These are phyloP conservation scores for Bostrychus sinensis DNA, from an alignment of 2,113 vertebrate genomes.

Conservation along the genomic window DNA sequence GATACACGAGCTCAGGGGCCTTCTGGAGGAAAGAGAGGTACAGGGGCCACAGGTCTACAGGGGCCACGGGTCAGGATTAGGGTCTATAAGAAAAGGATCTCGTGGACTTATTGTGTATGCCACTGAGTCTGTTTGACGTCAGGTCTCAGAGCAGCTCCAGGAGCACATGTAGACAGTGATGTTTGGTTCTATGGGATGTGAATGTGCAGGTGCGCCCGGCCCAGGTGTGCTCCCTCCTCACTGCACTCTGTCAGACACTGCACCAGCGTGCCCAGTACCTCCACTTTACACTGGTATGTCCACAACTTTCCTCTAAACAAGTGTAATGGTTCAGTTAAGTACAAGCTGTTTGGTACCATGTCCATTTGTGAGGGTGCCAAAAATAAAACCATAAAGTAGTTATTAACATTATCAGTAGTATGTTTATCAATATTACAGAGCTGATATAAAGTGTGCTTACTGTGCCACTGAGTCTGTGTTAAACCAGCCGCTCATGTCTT, in stretches of 20 bases:
- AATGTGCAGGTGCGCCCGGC: constrained; percentile 42
- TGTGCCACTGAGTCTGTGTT: too few relatives aligned
- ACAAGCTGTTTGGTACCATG: too few relatives aligned
- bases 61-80: not conserved
- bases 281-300: constrained; percentile 39
- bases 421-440: too few relatives aligned
- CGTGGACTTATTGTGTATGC: too few relatives aligned
- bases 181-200: not conserved
- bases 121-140: too few relatives aligned
- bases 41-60: not conserved
- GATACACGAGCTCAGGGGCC: constrained; percentile 45
- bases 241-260: constrained; percentile 37
- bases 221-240: constrained; percentile 37
- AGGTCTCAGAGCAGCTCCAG: too few relatives aligned
- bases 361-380: too few relatives aligned
- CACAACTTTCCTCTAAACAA: not conserved
- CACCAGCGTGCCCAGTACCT: constrained; percentile 43
- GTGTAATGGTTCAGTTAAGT: not conserved
- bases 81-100: not conserved
- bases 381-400: too few relatives aligned
- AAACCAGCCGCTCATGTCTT: not conserved
- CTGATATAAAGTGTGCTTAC: too few relatives aligned
- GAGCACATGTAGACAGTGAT: not conserved
- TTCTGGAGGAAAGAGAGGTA: constrained; percentile 20
- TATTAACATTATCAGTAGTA: too few relatives aligned